These are phyloP conservation scores for Tinea trinotella DNA, from an alignment of 2,888 invertebrate genomes.

Conservation along the genomic window DNA sequence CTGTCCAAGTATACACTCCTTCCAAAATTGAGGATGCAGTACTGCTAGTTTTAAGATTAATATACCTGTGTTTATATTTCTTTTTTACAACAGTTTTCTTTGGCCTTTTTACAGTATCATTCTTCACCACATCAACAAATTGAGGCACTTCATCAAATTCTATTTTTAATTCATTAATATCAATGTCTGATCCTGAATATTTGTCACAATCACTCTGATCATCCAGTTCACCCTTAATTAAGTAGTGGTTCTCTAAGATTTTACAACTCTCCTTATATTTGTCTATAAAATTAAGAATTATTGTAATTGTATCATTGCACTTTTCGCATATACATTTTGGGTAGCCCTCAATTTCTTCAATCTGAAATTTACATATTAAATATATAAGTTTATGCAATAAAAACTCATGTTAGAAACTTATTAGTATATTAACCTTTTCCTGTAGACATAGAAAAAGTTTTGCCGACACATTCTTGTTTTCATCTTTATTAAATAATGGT, in stretches of 20 bases:
- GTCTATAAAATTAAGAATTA: slow-evolving; percentile 40
- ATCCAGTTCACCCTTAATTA: slow-evolving; percentile 38
- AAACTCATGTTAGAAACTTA: not conserved
- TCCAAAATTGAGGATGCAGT: slow-evolving; percentile 55
- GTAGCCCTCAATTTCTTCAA: slow-evolving; percentile 50
- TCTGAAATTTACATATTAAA: slow-evolving; percentile 32
- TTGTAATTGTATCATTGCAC: slow-evolving; percentile 42
- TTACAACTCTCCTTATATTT: slow-evolving; percentile 43
- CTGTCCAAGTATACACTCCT: slow-evolving; percentile 54
- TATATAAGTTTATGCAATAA: not conserved
- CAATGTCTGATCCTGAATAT: slow-evolving; percentile 29
- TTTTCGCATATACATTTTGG: slow-evolving; percentile 46
- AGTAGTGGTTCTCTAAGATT: slow-evolving; percentile 35
- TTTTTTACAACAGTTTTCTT: slow-evolving; percentile 20
- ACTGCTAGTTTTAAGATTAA: slow-evolving; percentile 33
- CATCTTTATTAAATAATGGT: slow-evolving; percentile 43
- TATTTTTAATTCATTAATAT: slow-evolving; percentile 32
- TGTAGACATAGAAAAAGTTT: slow-evolving; percentile 45
- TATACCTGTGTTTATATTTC: not conserved
- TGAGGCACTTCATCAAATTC: slow-evolving; percentile 31
- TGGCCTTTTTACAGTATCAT: slow-evolving; percentile 27
- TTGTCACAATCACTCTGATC: slow-evolving; percentile 21
- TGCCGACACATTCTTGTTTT: slow-evolving; percentile 27
- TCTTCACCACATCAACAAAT: slow-evolving; percentile 16
- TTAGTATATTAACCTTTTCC: slow-evolving; percentile 35